Base-by-base conservation (phyloP, 2,797 vertebrate species). In the Sebastiscus albofasciatus region DNA sequence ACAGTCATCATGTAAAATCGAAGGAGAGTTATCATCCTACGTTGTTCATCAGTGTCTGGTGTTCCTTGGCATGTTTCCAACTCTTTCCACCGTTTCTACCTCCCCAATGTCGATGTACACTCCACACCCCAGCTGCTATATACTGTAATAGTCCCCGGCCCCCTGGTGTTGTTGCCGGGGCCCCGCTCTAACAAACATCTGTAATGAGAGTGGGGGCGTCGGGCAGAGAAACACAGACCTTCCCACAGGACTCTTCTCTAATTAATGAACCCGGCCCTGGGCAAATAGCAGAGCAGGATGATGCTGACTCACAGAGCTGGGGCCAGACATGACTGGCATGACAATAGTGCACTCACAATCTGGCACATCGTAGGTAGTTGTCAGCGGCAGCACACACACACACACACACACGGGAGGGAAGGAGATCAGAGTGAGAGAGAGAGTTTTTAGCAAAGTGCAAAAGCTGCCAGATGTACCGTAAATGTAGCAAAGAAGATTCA, bases 261-360 rank as follows among this genome's bases (percentile, higher is more conserved):
- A 96, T 96, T 96, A 96, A 96, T 96, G 91, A 96, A 94, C 91
- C 92, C 91, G 87, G 94, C 93, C 93, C 89, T 86, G 87, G 90
- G 95, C 93, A 95, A 94, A 94, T 91, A 90, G 88, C 89, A 91
- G 91, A 91, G 89, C 83, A 72, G 80, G 77, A 86, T 80, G 89
- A 85, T 79, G 90, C 94, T 95, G 92, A 94, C 92, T 94, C 90
- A 92, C 87, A 89, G 73, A 84, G 77, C 86, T 9, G 59, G 77
- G 74, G 81, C 81, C 86, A 85, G 82, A 80, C 93, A 90, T 93
- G 93, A 94, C 92, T 80, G 69, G 91, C 92, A 93, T 94, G 86
- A 81, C 85, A 93, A 95, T 82, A 46, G 62, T 6, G 31, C 73
- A 78, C 54, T 66, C 77, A 22, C 80, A 84, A 69, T 89, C 79